Evolutionary conservation across 2,888 invertebrate species (phyloP).

Genomic region (Rhagonycha lutea): DNA sequence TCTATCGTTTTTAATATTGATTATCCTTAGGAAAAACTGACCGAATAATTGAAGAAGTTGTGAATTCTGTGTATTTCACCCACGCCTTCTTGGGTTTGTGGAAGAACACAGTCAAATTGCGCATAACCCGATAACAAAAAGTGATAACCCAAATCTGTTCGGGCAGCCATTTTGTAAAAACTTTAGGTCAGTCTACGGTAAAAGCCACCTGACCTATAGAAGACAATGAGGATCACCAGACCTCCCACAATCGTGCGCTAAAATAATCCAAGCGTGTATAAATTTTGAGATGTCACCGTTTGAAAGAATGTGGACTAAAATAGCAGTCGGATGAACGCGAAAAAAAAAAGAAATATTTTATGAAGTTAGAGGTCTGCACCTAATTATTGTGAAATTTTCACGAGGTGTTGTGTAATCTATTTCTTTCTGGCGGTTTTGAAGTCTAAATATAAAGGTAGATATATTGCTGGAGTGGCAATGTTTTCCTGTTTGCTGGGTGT

Average conservation of each 20-base stretch:
- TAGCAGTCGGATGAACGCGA: neutral
- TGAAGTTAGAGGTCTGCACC: slow-evolving; percentile 1
- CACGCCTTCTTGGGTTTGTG: too few relatives aligned
- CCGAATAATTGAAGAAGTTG: too few relatives aligned
- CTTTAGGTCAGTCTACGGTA: neutral
- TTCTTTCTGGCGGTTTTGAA: slow-evolving; percentile 17
- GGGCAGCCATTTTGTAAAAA: neutral
- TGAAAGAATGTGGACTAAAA: neutral
- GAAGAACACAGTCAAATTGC: too few relatives aligned
- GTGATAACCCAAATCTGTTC: neutral
- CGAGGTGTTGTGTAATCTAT: slow-evolving; percentile 15
- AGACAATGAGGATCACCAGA: neutral
- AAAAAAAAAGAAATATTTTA: neutral
- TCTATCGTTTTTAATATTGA: too few relatives aligned
- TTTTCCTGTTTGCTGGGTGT: slow-evolving; percentile 32
- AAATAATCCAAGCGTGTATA: neutral
- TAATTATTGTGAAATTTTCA: slow-evolving; percentile 19
- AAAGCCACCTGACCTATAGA: neutral
- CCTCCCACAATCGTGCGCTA: neutral
- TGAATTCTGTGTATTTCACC: too few relatives aligned
- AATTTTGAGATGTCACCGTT: neutral
- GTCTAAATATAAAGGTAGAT: slow-evolving; percentile 24
- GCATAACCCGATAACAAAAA: too few relatives aligned
- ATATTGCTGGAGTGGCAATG: slow-evolving; percentile 24
- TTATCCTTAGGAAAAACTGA: too few relatives aligned